phyloP scores from a whole-genome alignment of 2,113 vertebrate species.

The Myrmophylax atrothorax region DNA sequence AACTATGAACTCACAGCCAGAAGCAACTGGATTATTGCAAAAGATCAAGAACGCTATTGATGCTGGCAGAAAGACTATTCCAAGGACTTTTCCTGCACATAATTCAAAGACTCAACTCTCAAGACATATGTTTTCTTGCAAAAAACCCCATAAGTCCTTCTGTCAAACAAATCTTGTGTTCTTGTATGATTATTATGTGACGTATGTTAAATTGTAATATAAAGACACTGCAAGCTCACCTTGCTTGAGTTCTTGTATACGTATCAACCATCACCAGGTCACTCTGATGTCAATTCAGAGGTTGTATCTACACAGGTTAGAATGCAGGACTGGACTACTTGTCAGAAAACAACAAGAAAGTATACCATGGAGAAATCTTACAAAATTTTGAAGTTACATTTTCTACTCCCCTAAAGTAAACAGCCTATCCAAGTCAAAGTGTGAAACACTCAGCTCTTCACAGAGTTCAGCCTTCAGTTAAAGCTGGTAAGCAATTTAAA shows the following conservation, averaged over 20 bases:
- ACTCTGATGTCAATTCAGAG: background rate
- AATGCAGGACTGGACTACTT: background rate
- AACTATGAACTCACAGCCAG: background rate
- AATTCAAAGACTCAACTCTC: background rate
- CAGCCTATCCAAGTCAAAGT: background rate
- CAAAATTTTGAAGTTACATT: background rate
- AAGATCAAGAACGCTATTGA: background rate
- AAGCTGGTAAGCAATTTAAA: background rate
- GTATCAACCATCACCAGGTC: background rate
- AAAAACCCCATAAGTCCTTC: background rate
- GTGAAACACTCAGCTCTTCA: background rate
- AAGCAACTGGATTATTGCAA: slow-evolving; percentile 26
- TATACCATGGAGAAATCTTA: background rate
- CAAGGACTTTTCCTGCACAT: background rate
- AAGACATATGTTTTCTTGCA: background rate
- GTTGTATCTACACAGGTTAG: background rate
- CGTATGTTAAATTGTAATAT: background rate
- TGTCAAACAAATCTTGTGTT: background rate
- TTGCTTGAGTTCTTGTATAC: background rate
- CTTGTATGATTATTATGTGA: background rate
- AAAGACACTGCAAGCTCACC: background rate
- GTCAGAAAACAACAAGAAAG: background rate
- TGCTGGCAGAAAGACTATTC: background rate
- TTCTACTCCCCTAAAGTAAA: background rate
- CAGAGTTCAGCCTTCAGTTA: background rate